These are phyloP conservation scores for Leptinotarsa lineolata DNA, from an alignment of 1,140 invertebrate species.

Conservation along the genomic window DNA sequence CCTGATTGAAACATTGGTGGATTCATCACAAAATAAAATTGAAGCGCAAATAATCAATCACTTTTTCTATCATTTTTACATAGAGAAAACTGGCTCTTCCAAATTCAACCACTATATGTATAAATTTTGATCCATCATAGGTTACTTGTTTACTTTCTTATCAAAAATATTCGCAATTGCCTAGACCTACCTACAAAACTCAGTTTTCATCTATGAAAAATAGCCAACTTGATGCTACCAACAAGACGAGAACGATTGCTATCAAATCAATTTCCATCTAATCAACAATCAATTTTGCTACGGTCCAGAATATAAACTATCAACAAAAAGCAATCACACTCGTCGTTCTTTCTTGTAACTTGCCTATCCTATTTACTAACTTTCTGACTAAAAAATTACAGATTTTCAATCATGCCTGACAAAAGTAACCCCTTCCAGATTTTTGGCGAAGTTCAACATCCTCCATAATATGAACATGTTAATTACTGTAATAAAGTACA, in stretches of 20 bases:
- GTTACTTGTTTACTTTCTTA: not conserved
- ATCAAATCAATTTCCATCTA: conserved; percentile 17
- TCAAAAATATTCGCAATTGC: not conserved
- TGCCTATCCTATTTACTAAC: conserved; percentile 30
- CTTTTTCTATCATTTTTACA: not conserved
- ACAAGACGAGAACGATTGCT: conserved; percentile 30
- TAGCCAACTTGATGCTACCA: conserved; percentile 10
- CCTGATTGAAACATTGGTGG: not conserved
- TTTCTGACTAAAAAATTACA: conserved; percentile 27
- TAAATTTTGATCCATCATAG: not conserved
- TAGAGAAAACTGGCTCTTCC: not conserved
- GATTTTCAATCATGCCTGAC: conserved; percentile 5
- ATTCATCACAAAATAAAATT: not conserved
- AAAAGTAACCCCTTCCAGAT: no score
- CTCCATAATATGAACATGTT: no score
- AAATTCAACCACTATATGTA: no score
- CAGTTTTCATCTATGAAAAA: conserved; percentile 1
- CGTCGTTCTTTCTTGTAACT: conserved; percentile 19
- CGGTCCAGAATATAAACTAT: conserved; percentile 30
- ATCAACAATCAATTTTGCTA: conserved; percentile 29
- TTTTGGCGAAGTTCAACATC: no score
- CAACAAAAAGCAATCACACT: conserved; percentile 29
- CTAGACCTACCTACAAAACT: not conserved
- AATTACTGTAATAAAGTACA: no score
- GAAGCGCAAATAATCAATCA: not conserved